Base-by-base conservation (phyloP, 2,888 invertebrate species). In the Prosopocoilus inquinatus region DNA sequence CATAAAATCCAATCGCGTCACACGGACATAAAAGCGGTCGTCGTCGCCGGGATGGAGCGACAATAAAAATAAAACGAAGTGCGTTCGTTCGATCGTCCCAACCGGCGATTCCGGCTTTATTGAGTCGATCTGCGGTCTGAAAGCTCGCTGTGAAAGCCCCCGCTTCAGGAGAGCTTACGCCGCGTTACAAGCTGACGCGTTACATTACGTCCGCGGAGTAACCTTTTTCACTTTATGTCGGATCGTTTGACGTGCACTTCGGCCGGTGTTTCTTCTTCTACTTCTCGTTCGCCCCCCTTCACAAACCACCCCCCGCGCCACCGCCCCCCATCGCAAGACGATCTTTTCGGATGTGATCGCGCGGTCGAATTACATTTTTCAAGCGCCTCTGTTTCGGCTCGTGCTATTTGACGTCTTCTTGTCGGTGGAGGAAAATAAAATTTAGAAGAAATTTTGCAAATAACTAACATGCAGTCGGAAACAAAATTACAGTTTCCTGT, bases 81-180 rank as follows among this genome's bases (percentile, higher is more conserved):
- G 57, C 59, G 60, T 59, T 64, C 60, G 59, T 59, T 65, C 61
- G 64, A 62, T 63, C 62, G 58, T 57, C 62, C 64, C 64, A 60
- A 63, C 65, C 64, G 63, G 62, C 67, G 64, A 69, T 67, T 67
- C 67, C 60, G 60, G 60, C 63, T 68, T 67, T 69, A 69, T 69
- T 66, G 69, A 68, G 67, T 64, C 67, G 67, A 67, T 69, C 67
- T 68, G 68, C 58, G 69, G 69, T 65, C 66, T 60, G 65, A 68
- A 67, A 64, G 66, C 67, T 67, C 36, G 38, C 28, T 44, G 50
- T 15, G 34, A 41, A 48, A 34, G 41, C 38, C 15, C 8, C 47
- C 41, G 16, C 16, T 41, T 15, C 41, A 15, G 36, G 12, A 36
- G 36, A 12, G 20, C n/a, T 36, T 12, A n/a, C 11, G 12, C 13